Evolutionary conservation across 2,888 invertebrate genomes (phyloP).

Genomic region (Orthosia cruda): DNA sequence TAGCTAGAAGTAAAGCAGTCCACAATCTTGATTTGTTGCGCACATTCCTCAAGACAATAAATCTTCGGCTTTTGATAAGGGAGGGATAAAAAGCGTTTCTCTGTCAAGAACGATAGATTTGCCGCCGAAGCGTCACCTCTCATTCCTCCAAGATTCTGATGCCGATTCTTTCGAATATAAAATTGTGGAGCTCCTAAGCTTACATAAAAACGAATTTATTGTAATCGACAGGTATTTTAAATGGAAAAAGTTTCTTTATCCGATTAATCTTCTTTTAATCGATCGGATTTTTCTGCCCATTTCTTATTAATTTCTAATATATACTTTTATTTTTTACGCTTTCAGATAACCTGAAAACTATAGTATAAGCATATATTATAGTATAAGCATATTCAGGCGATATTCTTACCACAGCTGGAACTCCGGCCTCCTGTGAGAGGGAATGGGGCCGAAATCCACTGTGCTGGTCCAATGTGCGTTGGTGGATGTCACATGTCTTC

Average conservation of each 20-base stretch:
- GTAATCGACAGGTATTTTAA: slow-evolving; percentile 17
- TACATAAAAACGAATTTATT: slow-evolving; percentile 19
- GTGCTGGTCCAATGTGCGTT: too few species aligned
- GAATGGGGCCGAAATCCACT: too few species aligned
- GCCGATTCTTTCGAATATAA: slow-evolving; percentile 19
- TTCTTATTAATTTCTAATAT: too few species aligned
- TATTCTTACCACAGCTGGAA: too few species aligned
- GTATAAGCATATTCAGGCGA: too few species aligned
- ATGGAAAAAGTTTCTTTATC: background rate
- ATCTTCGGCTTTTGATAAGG: slow-evolving; percentile 49
- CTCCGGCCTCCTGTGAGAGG: too few species aligned
- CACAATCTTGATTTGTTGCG: slow-evolving; percentile 22
- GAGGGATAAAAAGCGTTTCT: slow-evolving; percentile 41
- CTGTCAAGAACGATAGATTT: slow-evolving; percentile 41
- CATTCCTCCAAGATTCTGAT: slow-evolving; percentile 20
- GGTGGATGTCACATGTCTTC: too few species aligned
- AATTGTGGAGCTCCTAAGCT: background rate
- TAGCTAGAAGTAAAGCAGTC: background rate
- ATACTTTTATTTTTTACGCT: too few species aligned
- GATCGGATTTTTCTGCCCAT: background rate
- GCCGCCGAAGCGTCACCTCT: slow-evolving; percentile 16
- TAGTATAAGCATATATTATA: too few species aligned
- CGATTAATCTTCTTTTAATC: background rate
- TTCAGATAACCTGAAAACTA: too few species aligned
- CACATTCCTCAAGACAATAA: slow-evolving; percentile 42